Evolutionary conservation across 2,888 invertebrate genomes (phyloP), one percentile per base, ranked within the genome.

Genomic region (Andrena hattorfiana): DNA sequence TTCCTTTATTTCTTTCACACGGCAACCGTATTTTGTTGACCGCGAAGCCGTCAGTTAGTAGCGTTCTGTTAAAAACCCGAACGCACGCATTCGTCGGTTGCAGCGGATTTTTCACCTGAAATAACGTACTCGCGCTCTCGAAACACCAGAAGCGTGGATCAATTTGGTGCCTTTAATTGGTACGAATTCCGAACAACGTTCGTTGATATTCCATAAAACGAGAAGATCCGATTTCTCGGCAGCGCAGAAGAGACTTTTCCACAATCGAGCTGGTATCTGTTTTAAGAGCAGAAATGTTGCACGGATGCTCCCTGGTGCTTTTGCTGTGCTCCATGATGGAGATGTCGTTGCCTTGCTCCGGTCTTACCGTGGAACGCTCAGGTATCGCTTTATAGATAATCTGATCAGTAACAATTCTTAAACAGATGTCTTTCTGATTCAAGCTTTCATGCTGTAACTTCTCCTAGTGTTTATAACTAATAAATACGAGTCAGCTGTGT

Each of bases 301-400:
- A 32, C 10, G 42, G 16, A 28, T 3, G 6, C 7, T 60, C 23
- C 2, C 30, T 49, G 26, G 7, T 20, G 26, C 2, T 69, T 48
- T 48, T 69, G 3, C 13, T 81, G 28, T 30, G 5, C 8, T n/a
- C 54, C 13, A 3, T 10, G 8, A n/a, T 70, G 59, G n/a, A 23
- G 13, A 28, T 63, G 30, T 16, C 26, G 10, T 8, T 80, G 51
- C 28, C 81, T 0, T 59, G 64, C 30, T 70, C 28, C 8, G 81
- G 32, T 48, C 74, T 74, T 56, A 70, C 20, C 13, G 26, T 66
- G 0, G 68, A 74, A 5, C 81, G 81, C 4, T 35, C 81, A 23
- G 74, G 81, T 81, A 81, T 28, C 16, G 6, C 13, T 10, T 69
- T 42, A 42, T 10, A 28, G n/a, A n/a, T 0, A 3, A 13, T 28